Percentiles rank a stretch among this genome's conserved stretches.
phyloP scores from a whole-genome alignment of 2,888 invertebrate genomes.

The Amiota mariae region DNA sequence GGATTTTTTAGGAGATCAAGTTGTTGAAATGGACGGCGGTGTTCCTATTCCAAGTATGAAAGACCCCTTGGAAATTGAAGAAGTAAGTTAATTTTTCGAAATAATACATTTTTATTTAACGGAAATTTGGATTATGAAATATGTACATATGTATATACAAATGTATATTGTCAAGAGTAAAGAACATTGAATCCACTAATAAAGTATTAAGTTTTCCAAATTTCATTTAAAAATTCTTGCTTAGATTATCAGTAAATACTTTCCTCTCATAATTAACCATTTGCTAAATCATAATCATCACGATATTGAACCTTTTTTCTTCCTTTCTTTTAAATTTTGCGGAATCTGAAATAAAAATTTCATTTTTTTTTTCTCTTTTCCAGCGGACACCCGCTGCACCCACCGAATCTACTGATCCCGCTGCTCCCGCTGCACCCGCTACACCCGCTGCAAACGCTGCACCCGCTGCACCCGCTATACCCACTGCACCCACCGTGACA shows the following conservation, averaged over 20 bases:
- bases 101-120: not conserved
- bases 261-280: not conserved
- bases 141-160: no score
- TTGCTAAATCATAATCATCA: not conserved
- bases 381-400: not conserved
- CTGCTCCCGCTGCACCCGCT: no score
- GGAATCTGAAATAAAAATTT: no score
- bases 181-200: not conserved
- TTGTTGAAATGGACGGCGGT: slow-evolving; percentile 3
- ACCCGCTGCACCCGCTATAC: no score
- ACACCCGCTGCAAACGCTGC: no score
- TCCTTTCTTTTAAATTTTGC: no score
- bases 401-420: no score
- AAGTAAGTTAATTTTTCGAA: not conserved
- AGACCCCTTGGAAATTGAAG: not conserved
- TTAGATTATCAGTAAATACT: not conserved
- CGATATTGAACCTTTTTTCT: no score
- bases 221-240: not conserved
- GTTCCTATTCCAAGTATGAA: no score
- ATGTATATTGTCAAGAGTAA: no score
- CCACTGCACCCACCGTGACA: not conserved
- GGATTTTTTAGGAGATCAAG: slow-evolving; percentile 18
- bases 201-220: not conserved
- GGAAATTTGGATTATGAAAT: not conserved
- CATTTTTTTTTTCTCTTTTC: not conserved